Evolutionary conservation across 1,140 invertebrate genomes (phyloP), one percentile per base, ranked within the genome.

Genomic region (Zaprionus tsacasi): DNA sequence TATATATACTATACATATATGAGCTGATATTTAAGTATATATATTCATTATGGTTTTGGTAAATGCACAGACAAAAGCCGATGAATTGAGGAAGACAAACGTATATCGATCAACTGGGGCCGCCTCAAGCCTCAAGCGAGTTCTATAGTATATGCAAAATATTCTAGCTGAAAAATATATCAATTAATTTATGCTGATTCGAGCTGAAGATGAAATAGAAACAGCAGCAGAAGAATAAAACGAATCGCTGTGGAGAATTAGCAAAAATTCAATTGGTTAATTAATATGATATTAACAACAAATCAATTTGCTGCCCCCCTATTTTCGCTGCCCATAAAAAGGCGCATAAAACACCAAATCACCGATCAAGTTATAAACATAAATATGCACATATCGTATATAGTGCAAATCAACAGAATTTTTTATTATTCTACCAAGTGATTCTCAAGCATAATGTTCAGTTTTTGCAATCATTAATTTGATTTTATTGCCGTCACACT

Each of bases 11-110:
- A 52, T 52, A 40, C 21, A 50, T 45, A 45, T 25, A 30, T 30
- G 7, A 50, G 10, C 1, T 50, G 45, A 17, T 50, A 59, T 15
- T 48, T 38, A 15, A 52, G 25, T 15, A 55, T 55, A 73, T 21
- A 21, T 73, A 60, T 68, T 57, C 2, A 55, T 54, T 52, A 40
- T 59, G 43, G 48, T 13, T 63, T 57, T 60, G 50, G 15, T 35
- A 57, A 48, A 72, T 59, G 43, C 33, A 30, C 17, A 66, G 38
- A 59, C 64, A 79, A 79, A 76, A 67, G 57, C 61, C 60, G 35
- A 45, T 36, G 67, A 65, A 77, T 77, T 79, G 78, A 79, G 78
- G 75, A 79, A 77, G 70, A 79, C 75, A 77, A 77, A 79, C 74
- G n/a, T 76, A 79, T 77, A 77, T 79, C 74, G 77, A 79, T 76